Percentiles rank a stretch among this genome's conserved stretches.
Evolutionary conservation across 2,888 invertebrate species (phyloP).

Genomic region (Yponomeuta evonymella): DNA sequence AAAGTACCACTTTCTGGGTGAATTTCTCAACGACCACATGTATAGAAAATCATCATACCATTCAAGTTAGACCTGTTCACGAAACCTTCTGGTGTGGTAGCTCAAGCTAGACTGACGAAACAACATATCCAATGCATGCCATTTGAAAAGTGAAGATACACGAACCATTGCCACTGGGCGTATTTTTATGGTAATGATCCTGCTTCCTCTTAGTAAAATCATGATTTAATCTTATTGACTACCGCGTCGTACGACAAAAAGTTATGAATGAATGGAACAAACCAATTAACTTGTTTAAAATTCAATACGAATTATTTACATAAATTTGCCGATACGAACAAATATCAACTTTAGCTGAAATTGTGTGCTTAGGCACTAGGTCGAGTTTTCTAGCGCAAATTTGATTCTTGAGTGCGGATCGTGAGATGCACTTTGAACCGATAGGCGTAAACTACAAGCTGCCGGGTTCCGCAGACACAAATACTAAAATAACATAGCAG

Average conservation of each 20-base stretch:
- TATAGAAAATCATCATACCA: background rate
- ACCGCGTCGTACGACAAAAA: background rate
- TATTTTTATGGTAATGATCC: conserved; percentile 63
- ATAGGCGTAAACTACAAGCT: background rate
- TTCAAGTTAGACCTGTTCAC: conserved; percentile 16
- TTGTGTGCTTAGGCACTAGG: background rate
- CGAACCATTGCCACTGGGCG: conserved; percentile 55
- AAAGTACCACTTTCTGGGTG: conserved; percentile 1
- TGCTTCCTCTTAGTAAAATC: conserved; percentile 55
- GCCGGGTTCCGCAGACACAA: background rate
- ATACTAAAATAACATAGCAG: too few species aligned
- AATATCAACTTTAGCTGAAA: background rate
- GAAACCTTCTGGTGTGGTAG: conserved; percentile 30
- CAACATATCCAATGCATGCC: conserved; percentile 16
- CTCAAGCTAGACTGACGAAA: conserved; percentile 39
- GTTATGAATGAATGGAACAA: conserved; percentile 3
- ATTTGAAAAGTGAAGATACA: conserved; percentile 25
- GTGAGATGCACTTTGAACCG: background rate
- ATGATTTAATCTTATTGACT: conserved; percentile 40
- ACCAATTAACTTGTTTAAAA: background rate
- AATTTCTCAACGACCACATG: too few species aligned
- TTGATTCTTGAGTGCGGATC: background rate
- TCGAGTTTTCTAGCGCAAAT: background rate
- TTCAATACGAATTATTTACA: background rate
- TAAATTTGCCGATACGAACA: background rate